These are phyloP conservation scores for mouse (Mus musculus) DNA, from an alignment of 2,113 vertebrate species.

Conservation along the genomic window GRCm39 chr13:71223501-71224000, in stretches of 20 bases:
- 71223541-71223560: too few relatives aligned
- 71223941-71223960: neutral
- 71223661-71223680: accelerated
- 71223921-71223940: too few relatives aligned
- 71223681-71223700: neutral
- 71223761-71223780: too few relatives aligned
- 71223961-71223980: neutral
- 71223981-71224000: neutral
- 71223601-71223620: neutral
- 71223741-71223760: neutral
- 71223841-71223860: neutral
- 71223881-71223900: neutral
- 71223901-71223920: neutral
- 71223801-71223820: neutral
- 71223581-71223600: neutral
- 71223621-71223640: too few relatives aligned
- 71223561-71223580: too few relatives aligned
- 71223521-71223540: neutral
- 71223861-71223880: accelerated
- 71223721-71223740: accelerated
- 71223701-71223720: neutral
- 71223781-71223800: neutral
- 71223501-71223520: neutral
- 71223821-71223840: accelerated
- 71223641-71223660: too few relatives aligned